Evolutionary conservation across 2,797 vertebrate species (phyloP).

Genomic region (Rallus crepitans): DNA sequence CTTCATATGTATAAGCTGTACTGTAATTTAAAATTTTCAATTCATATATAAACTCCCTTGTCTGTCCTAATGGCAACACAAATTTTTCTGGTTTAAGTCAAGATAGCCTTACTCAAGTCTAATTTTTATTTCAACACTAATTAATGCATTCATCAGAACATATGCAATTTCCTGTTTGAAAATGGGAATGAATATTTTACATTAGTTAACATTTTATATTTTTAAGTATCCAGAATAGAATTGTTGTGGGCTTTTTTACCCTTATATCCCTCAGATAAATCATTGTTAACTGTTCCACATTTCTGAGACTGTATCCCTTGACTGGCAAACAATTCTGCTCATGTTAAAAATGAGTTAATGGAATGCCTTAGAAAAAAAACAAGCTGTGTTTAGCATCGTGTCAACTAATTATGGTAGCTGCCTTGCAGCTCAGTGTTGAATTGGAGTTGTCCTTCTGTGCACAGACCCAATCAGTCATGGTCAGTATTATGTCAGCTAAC

Average conservation of each 20-base stretch:
- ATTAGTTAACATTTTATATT: background rate
- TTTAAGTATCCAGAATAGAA: background rate
- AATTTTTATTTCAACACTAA: background rate
- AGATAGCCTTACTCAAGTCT: background rate
- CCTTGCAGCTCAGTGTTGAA: background rate
- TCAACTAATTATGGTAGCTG: conserved; percentile 40
- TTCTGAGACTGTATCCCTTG: background rate
- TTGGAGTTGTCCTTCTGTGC: conserved; percentile 39
- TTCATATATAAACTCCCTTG: background rate
- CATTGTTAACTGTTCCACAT: background rate
- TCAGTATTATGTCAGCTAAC: conserved; percentile 49
- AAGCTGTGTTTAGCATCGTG: background rate
- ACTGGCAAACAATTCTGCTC: background rate
- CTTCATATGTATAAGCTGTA: background rate
- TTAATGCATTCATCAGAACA: background rate
- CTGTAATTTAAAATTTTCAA: background rate
- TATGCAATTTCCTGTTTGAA: background rate
- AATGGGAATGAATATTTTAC: background rate
- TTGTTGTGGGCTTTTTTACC: background rate
- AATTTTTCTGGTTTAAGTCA: background rate
- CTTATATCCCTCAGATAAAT: background rate
- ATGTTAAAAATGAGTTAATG: background rate
- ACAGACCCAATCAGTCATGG: conserved; percentile 51
- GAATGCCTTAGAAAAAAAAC: background rate
- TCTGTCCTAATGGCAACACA: background rate